Base-by-base conservation (phyloP, 1,140 invertebrate genomes). In the Grapholita molesta region DNA sequence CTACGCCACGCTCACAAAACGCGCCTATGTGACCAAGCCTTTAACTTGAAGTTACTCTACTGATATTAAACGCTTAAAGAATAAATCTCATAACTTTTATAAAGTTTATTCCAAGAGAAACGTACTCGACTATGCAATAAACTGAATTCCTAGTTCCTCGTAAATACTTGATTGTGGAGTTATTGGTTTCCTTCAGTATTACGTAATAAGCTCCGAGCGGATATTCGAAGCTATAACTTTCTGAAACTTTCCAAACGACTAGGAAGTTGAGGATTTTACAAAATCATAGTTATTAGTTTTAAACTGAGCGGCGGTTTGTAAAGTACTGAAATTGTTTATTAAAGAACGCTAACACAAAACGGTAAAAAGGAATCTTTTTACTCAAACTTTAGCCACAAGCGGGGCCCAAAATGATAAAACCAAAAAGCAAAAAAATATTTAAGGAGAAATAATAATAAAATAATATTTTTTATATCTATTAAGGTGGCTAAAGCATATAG, bases 81-180 rank as follows among this genome's bases (percentile, higher is more conserved):
- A 35, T 35, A 35, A 35, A 38, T 15, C 7, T 6, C 35, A 5
- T 38, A 38, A 38, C 35, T 38, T 38, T 15, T 38, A 9, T 21
- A 48, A 48, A 21, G 15, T 48, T 18, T 48, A 0, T 9, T 48
- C 42, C 15, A 12, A 48, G 42, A 15, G 42, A 18, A 48, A 21
- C 42, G n/a, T 21, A 21, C 18, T 21, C 42, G n/a, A 3, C 55
- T 18, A 30, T 15, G 55, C 55, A 30, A 61, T 61, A 61, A 30
- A 32, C 55, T 28, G 55, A n/a, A 30, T 61, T 61, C 30, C 24
- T 0, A 61, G 55, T 61, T 61, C 25, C 55, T 61, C 55, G 55
- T 61, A 61, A 61, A 61, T 61, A 32, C 55, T 61, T 61, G 55
- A 32, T 61, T 61, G 55, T 61, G 15, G 24, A 61, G 55, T 30